A percentile compares a stretch with the other conserved stretches of the same genome.
Conservation (phyloP, 1,140 invertebrate species). For the Brachionus paranguensis region DNA sequence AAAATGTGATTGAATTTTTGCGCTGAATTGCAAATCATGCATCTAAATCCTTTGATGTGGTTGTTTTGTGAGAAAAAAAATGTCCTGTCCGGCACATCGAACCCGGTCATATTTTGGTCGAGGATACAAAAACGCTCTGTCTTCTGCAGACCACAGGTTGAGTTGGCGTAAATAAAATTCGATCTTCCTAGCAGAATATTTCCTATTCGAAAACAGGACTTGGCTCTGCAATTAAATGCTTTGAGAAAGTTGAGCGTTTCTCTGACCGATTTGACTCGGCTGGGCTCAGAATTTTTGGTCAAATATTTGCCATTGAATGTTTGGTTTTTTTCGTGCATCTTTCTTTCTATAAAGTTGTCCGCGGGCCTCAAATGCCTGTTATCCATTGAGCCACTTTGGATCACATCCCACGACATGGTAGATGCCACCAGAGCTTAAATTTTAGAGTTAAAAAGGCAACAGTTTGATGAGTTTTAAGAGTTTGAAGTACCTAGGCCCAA, state of each 20-base stretch:
- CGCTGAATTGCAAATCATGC: constrained; percentile 80
- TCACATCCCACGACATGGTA: not conserved
- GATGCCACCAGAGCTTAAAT: not conserved
- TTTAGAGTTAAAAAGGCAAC: not conserved
- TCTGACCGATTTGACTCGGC: not conserved
- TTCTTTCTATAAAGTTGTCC: not conserved
- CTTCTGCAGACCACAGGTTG: constrained; percentile 77
- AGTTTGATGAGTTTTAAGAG: not conserved
- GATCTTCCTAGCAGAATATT: constrained; percentile 92
- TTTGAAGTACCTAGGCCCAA: not conserved
- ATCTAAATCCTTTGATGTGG: constrained; percentile 71
- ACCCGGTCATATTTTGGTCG: not conserved
- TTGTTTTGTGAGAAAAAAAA: constrained; percentile 86
- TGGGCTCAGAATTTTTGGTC: not conserved
- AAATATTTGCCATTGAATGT: constrained; percentile 23
- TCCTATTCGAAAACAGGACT: constrained; percentile 94
- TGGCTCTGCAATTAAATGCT: constrained; percentile 67
- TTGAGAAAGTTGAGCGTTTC: not conserved
- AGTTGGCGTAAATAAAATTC: constrained; percentile 72
- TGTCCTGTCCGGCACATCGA: constrained; percentile 71
- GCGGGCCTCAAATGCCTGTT: not conserved
- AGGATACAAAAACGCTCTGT: constrained; percentile 62
- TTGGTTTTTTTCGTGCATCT: not conserved
- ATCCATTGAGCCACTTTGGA: not conserved
- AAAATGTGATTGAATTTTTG: constrained; percentile 50